Base-by-base conservation (phyloP, 2,888 invertebrate genomes). In the Lepidonotus clava region DNA sequence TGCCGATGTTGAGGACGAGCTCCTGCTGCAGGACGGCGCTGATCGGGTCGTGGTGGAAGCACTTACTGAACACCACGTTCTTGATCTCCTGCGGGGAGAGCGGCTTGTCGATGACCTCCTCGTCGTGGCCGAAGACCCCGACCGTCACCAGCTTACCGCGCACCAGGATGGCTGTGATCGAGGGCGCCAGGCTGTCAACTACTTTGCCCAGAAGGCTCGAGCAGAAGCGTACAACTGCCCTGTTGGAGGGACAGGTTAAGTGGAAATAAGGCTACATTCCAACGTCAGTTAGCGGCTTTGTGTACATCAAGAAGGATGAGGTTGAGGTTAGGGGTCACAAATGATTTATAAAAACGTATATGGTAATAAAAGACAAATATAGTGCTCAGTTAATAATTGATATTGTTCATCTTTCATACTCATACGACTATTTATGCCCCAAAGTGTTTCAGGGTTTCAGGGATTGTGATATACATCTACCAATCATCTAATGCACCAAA, bases 81-180 rank as follows among this genome's bases (percentile, higher is more conserved):
- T 98, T 97, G 86, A 99, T 98, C 95, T 99, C 99, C 0, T 97
- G 96, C 0, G 99, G 99, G 0, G 98, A 98, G 96, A 99, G 97
- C 0, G 99, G 99, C 92, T 98, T 98, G 94, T 98, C 98, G 92
- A 99, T 97, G 0, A 93, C 93, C 0, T 98, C 97, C 95, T 99
- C 99, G 91, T 98, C 97, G 90, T 97, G 97, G 0, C 98, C 98
- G 92, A 98, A 97, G 85, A 98, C 98, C 40, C 99, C 99, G 0
- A 99, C 97, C 0, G 98, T 98, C 87, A 97, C 98, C 96, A 99
- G 98, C 95, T 99, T 99, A 88, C 99, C 99, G 94, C 98, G 97
- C 66, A 99, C 99, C 80, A 99, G 96, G 90, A 99, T 97, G 56
- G 98, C 98, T 66, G 99, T 99, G 92, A 99, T 98, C 93, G 98